These are phyloP conservation scores for Neosilurus mollespiculum DNA, from an alignment of 2,797 vertebrate species.

Conservation along the genomic window DNA sequence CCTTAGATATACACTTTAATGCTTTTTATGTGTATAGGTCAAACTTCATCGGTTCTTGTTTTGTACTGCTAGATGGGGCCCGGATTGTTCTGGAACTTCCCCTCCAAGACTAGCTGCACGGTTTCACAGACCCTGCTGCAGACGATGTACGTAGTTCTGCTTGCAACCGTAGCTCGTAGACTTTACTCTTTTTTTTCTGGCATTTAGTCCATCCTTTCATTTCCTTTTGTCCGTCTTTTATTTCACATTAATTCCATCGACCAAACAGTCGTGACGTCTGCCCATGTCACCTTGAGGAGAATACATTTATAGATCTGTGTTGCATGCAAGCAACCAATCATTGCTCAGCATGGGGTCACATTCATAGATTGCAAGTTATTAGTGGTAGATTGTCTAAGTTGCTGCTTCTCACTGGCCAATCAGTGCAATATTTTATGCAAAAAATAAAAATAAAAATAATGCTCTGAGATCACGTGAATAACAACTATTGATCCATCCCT, in stretches of 20 bases:
- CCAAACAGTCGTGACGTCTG: conserved; percentile 36
- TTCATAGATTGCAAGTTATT: conserved; percentile 35
- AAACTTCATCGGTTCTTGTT: conserved; percentile 59
- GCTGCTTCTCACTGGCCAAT: conserved; percentile 30
- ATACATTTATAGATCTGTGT: conserved; percentile 38
- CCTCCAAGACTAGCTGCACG: conserved; percentile 73
- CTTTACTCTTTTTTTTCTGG: conserved; percentile 49
- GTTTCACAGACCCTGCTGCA: conserved; percentile 77
- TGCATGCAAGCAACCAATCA: conserved; percentile 48
- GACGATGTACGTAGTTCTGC: conserved; percentile 74
- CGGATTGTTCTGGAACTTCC: conserved; percentile 78
- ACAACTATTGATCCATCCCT: background rate
- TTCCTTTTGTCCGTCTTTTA: conserved; percentile 60
- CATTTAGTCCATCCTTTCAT: conserved; percentile 66
- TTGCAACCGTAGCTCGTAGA: conserved; percentile 44
- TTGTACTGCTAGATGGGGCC: conserved; percentile 75
- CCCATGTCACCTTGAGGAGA: conserved; percentile 42
- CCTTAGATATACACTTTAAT: conserved; percentile 18
- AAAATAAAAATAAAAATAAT: background rate
- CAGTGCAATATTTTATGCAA: conserved; percentile 19
- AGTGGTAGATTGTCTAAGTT: conserved; percentile 21
- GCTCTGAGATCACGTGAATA: conserved; percentile 4
- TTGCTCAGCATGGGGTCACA: conserved; percentile 41
- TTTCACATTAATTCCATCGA: conserved; percentile 53
- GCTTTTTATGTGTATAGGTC: conserved; percentile 39